These are phyloP conservation scores for Colossoma macropomum DNA, from an alignment of 2,113 vertebrate genomes.

Conservation along the genomic window DNA sequence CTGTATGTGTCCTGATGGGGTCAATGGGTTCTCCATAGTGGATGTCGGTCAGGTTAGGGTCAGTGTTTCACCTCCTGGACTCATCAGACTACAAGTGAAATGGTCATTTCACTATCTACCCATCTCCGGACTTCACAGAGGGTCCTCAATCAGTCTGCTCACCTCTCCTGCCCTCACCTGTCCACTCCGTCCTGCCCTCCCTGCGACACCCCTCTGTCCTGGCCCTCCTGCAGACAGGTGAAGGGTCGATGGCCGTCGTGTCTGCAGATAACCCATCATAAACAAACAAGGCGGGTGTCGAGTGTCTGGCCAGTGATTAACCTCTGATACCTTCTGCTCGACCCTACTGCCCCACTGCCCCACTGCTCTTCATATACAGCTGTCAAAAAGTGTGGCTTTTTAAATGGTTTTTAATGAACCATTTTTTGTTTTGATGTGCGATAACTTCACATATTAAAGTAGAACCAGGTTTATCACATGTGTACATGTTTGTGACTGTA, in stretches of 20 bases:
- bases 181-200: slow-evolving; percentile 24
- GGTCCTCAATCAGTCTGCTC: slow-evolving; percentile 63
- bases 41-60: not conserved
- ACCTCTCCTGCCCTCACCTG: slow-evolving; percentile 31
- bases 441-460: no score
- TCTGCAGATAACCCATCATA: slow-evolving; percentile 59
- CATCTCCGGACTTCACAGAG: slow-evolving; percentile 58
- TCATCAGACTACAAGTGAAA: slow-evolving; percentile 61
- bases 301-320: slow-evolving; percentile 56
- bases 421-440: no score
- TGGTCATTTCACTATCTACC: slow-evolving; percentile 52
- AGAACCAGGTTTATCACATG: no score
- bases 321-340: slow-evolving; percentile 37
- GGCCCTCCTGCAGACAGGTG: slow-evolving; percentile 52
- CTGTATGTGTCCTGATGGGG: not conserved
- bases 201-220: slow-evolving; percentile 9
- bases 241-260: slow-evolving; percentile 39
- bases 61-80: slow-evolving; percentile 53
- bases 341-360: not conserved
- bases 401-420: no score
- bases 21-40: not conserved
- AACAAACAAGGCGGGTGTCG: slow-evolving; percentile 62
- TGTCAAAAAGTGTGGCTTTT: not conserved
- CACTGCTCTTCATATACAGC: not conserved
- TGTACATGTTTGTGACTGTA: no score